These are phyloP conservation scores for Ormyrus rosae DNA, from an alignment of 2,888 invertebrate genomes.

Conservation along the genomic window DNA sequence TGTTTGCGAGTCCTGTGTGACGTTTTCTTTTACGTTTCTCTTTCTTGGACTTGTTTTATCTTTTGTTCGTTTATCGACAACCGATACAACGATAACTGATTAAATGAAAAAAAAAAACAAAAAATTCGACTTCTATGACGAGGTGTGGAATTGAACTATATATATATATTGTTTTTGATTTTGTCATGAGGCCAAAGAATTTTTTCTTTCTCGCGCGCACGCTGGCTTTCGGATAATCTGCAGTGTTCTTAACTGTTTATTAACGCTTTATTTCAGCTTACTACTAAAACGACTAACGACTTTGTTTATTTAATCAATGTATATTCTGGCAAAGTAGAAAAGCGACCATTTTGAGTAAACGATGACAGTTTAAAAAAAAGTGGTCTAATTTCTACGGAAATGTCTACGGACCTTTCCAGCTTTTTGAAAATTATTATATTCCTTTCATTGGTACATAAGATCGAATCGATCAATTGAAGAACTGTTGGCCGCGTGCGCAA, in stretches of 20 bases:
- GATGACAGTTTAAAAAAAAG: no score
- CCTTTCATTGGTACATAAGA: background rate
- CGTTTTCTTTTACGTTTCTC: constrained; percentile 8
- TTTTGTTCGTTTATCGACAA: background rate
- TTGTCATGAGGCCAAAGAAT: constrained; percentile 26
- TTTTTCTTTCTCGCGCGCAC: constrained; percentile 34
- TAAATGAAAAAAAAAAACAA: no score
- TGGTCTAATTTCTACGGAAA: no score
- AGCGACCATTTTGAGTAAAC: no score
- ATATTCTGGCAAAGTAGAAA: no score
- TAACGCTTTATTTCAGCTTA: constrained; percentile 9
- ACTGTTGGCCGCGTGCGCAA: constrained; percentile 49
- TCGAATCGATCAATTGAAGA: background rate
- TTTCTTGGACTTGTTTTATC: constrained; percentile 1
- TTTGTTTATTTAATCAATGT: no score
- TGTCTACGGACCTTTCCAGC: no score
- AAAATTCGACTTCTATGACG: constrained; percentile 17
- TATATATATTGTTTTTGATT: constrained; percentile 5
- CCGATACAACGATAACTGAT: no score
- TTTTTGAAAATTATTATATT: no score
- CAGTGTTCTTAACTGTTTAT: background rate
- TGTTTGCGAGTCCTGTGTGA: constrained; percentile 44
- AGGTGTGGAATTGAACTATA: constrained; percentile 26
- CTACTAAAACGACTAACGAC: no score
- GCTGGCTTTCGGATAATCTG: constrained; percentile 38